Conservation (phyloP, 92 coral and sea anemone genomes). For the Siderastrea siderea region DNA sequence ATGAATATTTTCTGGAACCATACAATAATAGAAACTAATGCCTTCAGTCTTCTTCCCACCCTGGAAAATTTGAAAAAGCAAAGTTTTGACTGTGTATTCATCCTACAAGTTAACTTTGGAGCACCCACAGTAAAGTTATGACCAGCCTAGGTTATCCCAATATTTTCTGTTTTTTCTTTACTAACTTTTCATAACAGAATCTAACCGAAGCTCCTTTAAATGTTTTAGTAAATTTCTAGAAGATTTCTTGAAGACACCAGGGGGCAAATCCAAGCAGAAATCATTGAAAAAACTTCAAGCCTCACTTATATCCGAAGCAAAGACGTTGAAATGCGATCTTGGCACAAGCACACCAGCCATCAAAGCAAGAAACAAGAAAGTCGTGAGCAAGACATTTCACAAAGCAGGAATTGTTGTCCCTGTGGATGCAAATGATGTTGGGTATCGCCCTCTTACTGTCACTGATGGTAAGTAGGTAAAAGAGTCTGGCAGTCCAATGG, state of each 20-base stretch:
- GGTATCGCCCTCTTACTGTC: slow-evolving; percentile 91
- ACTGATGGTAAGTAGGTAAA: slow-evolving; percentile 84
- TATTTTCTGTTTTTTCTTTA: too few species aligned
- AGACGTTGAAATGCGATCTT: slow-evolving; percentile 68
- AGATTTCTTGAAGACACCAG: slow-evolving; percentile 76
- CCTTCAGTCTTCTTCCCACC: too few species aligned
- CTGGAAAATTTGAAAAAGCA: too few species aligned
- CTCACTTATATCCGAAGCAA: slow-evolving; percentile 74
- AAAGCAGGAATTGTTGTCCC: slow-evolving; percentile 99
- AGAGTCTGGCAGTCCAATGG: too few species aligned
- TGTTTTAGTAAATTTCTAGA: slow-evolving; percentile 57
- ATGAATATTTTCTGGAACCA: too few species aligned
- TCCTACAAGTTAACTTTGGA: too few species aligned
- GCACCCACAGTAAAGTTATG: too few species aligned
- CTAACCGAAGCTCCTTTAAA: too few species aligned
- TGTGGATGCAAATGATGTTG: slow-evolving; percentile 91
- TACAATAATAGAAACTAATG: too few species aligned
- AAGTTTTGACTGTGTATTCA: too few species aligned
- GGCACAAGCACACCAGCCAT: slow-evolving; percentile 75
- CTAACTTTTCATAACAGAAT: too few species aligned
- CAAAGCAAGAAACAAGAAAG: slow-evolving; percentile 91
- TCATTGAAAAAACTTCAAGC: slow-evolving; percentile 78
- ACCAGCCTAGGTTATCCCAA: too few species aligned
- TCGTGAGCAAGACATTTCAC: slow-evolving; percentile 92
- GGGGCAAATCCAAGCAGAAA: slow-evolving; percentile 71